A percentile compares a stretch with the other conserved stretches of the same genome.
phyloP scores from a whole-genome alignment of 2,797 vertebrate species.

The Pseudomugil tenellus region DNA sequence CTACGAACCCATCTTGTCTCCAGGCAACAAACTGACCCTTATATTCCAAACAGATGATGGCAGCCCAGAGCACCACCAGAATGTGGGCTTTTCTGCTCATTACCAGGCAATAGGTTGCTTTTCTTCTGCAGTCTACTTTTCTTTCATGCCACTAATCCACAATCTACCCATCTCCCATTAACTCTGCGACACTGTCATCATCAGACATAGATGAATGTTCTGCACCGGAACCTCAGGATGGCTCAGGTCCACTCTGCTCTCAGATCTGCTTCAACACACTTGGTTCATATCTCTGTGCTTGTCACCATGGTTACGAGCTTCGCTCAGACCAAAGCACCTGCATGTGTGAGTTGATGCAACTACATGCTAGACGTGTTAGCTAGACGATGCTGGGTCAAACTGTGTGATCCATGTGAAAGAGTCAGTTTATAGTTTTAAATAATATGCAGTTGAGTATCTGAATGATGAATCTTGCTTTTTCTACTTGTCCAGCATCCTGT shows the following conservation, averaged over 20 bases:
- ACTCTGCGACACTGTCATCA: constrained; percentile 11
- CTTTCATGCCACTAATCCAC: background rate
- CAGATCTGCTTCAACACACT: constrained; percentile 85
- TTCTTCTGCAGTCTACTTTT: background rate
- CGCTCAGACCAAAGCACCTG: constrained; percentile 77
- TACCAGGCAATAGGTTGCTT: constrained; percentile 78
- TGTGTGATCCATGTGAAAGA: background rate
- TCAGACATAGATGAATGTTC: constrained; percentile 83
- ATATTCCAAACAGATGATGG: constrained; percentile 69
- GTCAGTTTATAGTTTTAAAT: background rate
- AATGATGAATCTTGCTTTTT: background rate
- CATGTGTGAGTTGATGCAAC: constrained; percentile 66
- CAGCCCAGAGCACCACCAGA: constrained; percentile 68
- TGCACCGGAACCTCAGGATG: constrained; percentile 44
- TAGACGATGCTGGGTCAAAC: background rate
- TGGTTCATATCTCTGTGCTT: constrained; percentile 81
- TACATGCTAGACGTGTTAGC: background rate
- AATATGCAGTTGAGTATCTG: background rate
- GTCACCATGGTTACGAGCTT: constrained; percentile 80
- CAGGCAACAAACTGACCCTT: constrained; percentile 77
- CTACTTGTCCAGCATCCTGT: constrained; percentile 71
- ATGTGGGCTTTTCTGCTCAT: constrained; percentile 75
- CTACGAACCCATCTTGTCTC: constrained; percentile 72
- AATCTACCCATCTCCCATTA: background rate
- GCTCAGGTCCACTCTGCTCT: constrained; percentile 69